These are phyloP conservation scores for Altica lythri DNA, from an alignment of 2,888 invertebrate species.

Conservation along the genomic window DNA sequence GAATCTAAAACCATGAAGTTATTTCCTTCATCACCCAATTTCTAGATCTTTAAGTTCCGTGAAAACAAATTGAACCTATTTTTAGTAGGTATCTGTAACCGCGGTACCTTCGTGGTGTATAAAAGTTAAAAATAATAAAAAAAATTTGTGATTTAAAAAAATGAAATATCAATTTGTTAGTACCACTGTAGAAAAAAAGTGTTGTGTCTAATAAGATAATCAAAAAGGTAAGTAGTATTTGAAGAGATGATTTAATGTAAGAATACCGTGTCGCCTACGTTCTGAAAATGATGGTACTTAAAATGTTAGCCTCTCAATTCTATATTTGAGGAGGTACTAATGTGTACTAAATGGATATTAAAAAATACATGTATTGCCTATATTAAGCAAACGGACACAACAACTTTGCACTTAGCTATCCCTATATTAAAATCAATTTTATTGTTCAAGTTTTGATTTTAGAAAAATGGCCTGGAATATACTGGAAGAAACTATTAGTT, in stretches of 20 bases:
- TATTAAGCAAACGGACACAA: constrained; percentile 33
- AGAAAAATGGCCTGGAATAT: constrained; percentile 1
- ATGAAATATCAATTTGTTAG: no score
- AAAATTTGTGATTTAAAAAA: no score
- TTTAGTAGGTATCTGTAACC: no score
- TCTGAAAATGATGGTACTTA: constrained; percentile 12
- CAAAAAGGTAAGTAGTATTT: constrained; percentile 6
- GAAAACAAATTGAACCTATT: no score
- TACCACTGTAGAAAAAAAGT: no score
- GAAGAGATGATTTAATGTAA: constrained; percentile 3
- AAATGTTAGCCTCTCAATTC: constrained; percentile 22
- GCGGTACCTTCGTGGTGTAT: no score
- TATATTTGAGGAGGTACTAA: constrained; percentile 24
- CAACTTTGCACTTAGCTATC: neutral
- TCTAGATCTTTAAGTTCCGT: no score
- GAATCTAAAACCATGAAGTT: no score
- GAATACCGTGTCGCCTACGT: constrained; percentile 17
- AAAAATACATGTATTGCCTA: constrained; percentile 23
- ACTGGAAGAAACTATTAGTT: constrained; percentile 1
- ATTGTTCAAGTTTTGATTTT: constrained; percentile 1
- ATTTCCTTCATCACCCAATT: no score
- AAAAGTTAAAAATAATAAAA: no score
- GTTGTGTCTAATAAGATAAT: no score
- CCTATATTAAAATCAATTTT: neutral
- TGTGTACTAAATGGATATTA: constrained; percentile 29